Evolutionary conservation across 2,113 vertebrate species (phyloP), one percentile per base, ranked within the genome.

Genomic region (Syngnathoides biaculeatus): DNA sequence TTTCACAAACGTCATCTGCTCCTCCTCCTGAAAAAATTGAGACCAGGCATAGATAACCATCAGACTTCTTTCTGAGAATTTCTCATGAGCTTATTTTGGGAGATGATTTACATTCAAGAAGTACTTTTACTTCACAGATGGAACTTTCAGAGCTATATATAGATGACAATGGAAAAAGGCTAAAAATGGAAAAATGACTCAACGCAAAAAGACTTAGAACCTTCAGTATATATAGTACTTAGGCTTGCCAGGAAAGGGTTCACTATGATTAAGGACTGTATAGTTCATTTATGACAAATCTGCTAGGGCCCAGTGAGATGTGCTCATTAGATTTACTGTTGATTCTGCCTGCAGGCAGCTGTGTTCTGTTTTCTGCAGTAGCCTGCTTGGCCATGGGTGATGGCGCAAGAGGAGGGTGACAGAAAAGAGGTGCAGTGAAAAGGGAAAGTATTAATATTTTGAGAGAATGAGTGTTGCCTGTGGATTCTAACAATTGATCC

Each of bases 61-160:
- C 62, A 52, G 39, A 2, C 30, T 0, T 6, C 30, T 53, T 60
- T 79, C 64, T 78, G 72, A 73, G 74, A 84, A 38, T 7, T 83
- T 88, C 87, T 79, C 87, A 87, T 43, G 79, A 38, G 65, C 48
- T 65, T 88, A 84, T 88, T 87, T 82, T 73, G 65, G 27, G 86
- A 63, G 27, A 17, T 24, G 65, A 70, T 75, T 69, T 43, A 69
- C 48, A 50, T 64, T 48, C 74, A 77, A 58, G 57, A 87, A 81
- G 75, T 77, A 65, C 60, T 62, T 68, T 76, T 47, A 39, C 59
- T 2, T 10, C 72, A 22, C 35, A 17, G 59, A 78, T 81, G 83
- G 78, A 75, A 85, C 79, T 53, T 63, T 43, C 5, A 74, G 58
- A 38, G 13, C 60, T 62, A 62, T 62, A 43, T 62, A 26, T 3